phyloP scores from a whole-genome alignment of 2,797 vertebrate genomes.

The Loris lydekkerianus region DNA sequence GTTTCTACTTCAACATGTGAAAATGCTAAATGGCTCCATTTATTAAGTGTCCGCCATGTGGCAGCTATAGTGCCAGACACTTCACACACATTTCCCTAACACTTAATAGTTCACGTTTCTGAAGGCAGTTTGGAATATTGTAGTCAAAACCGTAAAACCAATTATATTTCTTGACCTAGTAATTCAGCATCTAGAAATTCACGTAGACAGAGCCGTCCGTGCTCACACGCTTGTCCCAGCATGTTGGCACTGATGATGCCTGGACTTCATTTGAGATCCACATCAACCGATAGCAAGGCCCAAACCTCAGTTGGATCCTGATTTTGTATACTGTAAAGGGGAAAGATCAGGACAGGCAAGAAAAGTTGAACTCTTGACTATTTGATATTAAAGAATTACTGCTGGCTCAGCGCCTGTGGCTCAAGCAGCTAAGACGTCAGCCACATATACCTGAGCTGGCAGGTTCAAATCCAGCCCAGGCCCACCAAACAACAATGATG shows the following conservation, averaged over 20 bases:
- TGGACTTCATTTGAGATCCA: fast-evolving
- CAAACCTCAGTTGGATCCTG: background rate
- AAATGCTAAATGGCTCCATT: fast-evolving
- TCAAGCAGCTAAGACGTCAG: too few relatives aligned
- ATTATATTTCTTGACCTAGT: background rate
- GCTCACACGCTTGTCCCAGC: fast-evolving
- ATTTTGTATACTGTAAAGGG: background rate
- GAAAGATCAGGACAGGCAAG: background rate
- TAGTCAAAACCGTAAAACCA: background rate
- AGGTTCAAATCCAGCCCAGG: too few relatives aligned
- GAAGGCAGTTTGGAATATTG: background rate
- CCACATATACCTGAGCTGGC: too few relatives aligned
- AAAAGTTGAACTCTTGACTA: background rate
- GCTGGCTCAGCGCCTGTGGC: too few relatives aligned
- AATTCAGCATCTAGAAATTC: background rate
- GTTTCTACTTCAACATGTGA: fast-evolving
- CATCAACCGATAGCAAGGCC: fast-evolving
- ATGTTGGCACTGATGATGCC: fast-evolving
- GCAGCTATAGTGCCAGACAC: fast-evolving
- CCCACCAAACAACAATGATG: too few relatives aligned
- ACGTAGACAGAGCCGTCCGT: fast-evolving
- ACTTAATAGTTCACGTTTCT: background rate
- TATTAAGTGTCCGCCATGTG: fast-evolving
- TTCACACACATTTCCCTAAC: fast-evolving
- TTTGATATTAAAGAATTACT: background rate